Conservation (phyloP, 2,113 vertebrate genomes). For the Callopanchax toddi region DNA sequence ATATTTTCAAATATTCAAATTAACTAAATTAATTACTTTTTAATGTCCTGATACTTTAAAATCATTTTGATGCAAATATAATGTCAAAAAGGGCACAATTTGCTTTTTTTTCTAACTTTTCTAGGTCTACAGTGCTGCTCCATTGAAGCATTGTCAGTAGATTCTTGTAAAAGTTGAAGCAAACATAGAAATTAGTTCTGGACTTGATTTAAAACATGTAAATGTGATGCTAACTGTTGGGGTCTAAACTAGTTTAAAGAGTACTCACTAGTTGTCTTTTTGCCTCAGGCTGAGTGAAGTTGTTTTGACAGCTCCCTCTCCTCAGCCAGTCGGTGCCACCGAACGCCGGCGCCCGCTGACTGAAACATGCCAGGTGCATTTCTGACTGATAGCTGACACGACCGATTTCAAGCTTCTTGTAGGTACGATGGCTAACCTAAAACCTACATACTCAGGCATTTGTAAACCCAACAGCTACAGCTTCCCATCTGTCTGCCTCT, state of each 20-base stretch:
- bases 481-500: slow-evolving; percentile 1
- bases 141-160: no score
- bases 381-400: slow-evolving; percentile 34
- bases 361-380: slow-evolving; percentile 16
- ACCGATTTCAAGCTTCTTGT: neutral
- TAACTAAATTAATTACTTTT: no score
- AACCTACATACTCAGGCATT: slow-evolving; percentile 15
- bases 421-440: neutral
- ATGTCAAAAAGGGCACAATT: no score
- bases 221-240: neutral
- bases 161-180: no score
- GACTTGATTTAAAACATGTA: no score
- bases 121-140: no score
- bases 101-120: no score
- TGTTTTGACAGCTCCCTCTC: slow-evolving; percentile 51
- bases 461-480: slow-evolving; percentile 10
- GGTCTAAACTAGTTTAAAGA: slow-evolving; percentile 17
- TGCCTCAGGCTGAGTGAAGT: slow-evolving; percentile 32
- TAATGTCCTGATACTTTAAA: no score
- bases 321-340: slow-evolving; percentile 10
- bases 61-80: no score
- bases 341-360: slow-evolving; percentile 2
- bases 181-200: no score
- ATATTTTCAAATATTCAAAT: no score
- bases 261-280: slow-evolving; percentile 16